phyloP scores from a whole-genome alignment of 2,888 invertebrate species.

The Parnassius glacialis region DNA sequence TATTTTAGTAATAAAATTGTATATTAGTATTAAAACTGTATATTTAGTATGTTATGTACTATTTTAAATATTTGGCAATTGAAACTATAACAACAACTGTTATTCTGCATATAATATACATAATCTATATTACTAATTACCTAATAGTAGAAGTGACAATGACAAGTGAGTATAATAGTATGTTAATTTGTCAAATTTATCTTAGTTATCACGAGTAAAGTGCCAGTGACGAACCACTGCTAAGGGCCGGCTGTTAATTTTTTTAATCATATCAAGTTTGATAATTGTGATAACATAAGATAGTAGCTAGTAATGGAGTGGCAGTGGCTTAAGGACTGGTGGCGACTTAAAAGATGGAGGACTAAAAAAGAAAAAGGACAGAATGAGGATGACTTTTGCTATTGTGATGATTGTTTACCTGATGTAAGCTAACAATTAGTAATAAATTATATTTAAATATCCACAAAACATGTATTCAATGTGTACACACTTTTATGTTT shows the following conservation, averaged over 20 bases:
- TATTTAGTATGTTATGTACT: neutral
- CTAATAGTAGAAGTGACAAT: constrained; percentile 55
- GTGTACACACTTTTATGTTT: too few species aligned
- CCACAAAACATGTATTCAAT: too few species aligned
- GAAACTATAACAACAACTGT: neutral
- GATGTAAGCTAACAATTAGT: constrained; percentile 62
- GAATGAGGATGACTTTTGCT: constrained; percentile 85
- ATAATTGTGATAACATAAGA: constrained; percentile 48
- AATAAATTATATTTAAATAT: too few species aligned
- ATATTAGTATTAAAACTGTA: too few species aligned
- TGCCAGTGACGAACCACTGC: constrained; percentile 58
- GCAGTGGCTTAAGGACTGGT: constrained; percentile 91
- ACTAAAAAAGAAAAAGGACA: constrained; percentile 77
- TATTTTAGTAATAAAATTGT: too few species aligned
- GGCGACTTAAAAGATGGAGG: constrained; percentile 87
- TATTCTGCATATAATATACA: constrained; percentile 31
- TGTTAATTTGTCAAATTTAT: constrained; percentile 72
- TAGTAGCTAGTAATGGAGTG: constrained; percentile 83
- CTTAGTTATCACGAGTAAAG: constrained; percentile 62
- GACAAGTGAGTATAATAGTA: constrained; percentile 68
- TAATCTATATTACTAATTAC: constrained; percentile 54
- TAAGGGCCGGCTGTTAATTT: constrained; percentile 50
- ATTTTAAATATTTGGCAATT: neutral
- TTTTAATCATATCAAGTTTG: constrained; percentile 52
- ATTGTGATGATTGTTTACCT: constrained; percentile 87